Conservation (phyloP, 2,113 vertebrate genomes). For the Rhea pennata region DNA sequence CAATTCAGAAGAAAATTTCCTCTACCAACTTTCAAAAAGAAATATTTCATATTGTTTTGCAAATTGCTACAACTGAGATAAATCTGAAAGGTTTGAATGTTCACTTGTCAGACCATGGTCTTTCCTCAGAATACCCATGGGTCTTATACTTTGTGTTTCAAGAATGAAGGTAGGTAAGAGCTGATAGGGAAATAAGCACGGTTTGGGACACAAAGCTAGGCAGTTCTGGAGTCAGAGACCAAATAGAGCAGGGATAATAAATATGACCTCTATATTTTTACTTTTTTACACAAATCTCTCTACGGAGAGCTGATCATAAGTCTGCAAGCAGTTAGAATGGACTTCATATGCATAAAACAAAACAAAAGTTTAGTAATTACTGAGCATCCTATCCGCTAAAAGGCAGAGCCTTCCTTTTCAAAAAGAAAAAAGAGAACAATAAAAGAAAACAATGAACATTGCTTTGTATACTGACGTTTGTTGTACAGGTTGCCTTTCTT, state of each 20-base stretch:
- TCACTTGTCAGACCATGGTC: background rate
- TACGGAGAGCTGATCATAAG: background rate
- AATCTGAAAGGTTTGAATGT: background rate
- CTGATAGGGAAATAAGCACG: background rate
- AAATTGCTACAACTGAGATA: background rate
- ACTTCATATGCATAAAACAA: background rate
- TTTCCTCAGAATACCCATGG: background rate
- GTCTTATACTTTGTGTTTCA: background rate
- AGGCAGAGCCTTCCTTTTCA: background rate
- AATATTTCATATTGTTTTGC: background rate
- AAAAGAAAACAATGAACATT: background rate
- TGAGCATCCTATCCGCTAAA: background rate
- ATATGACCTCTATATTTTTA: background rate
- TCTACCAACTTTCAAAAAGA: background rate
- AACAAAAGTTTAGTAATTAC: background rate
- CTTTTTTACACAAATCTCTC: background rate
- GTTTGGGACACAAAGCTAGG: background rate
- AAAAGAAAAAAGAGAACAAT: background rate
- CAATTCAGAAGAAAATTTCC: background rate
- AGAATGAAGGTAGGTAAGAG: background rate
- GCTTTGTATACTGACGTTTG: background rate
- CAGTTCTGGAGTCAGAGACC: background rate
- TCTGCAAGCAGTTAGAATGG: background rate
- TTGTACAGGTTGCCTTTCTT: background rate
- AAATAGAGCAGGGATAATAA: background rate